Conservation (phyloP, 2,888 invertebrate genomes). For the Eremobia ochroleuca region DNA sequence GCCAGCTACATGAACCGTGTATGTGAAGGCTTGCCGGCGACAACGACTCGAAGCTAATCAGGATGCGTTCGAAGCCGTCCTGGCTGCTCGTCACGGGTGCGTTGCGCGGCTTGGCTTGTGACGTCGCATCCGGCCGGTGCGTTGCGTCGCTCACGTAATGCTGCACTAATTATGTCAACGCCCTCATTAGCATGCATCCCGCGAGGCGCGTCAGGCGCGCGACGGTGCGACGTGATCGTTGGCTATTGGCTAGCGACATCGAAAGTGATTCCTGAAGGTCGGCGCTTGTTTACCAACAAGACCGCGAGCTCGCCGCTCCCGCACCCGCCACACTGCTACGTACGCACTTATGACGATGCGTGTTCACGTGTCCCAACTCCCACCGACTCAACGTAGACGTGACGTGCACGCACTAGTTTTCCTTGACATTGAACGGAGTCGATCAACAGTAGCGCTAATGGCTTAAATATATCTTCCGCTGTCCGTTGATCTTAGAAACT, state of each 20-base stretch:
- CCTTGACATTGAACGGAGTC: constrained; percentile 43
- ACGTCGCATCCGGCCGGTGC: background rate
- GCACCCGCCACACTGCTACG: background rate
- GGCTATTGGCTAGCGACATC: constrained; percentile 57
- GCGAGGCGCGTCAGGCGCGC: constrained; percentile 39
- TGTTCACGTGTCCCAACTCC: constrained; percentile 5
- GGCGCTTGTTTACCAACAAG: constrained; percentile 66
- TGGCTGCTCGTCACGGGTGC: background rate
- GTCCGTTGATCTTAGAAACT: constrained; percentile 44
- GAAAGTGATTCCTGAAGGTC: constrained; percentile 75
- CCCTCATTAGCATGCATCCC: constrained; percentile 67
- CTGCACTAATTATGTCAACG: constrained; percentile 65
- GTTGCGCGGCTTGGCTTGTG: background rate
- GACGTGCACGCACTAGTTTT: constrained; percentile 14
- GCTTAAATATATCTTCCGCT: constrained; percentile 5
- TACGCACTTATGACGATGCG: background rate
- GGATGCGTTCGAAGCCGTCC: background rate
- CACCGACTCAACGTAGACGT: background rate
- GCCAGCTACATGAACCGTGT: background rate
- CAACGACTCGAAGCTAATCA: background rate
- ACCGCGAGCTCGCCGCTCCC: background rate
- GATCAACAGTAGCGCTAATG: constrained; percentile 15
- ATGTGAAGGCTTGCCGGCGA: background rate
- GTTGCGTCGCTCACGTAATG: constrained; percentile 37
- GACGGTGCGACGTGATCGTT: constrained; percentile 62